Evolutionary conservation across 2,888 invertebrate species (phyloP), one percentile per base, ranked within the genome.

Genomic region (Hartigia nigra): DNA sequence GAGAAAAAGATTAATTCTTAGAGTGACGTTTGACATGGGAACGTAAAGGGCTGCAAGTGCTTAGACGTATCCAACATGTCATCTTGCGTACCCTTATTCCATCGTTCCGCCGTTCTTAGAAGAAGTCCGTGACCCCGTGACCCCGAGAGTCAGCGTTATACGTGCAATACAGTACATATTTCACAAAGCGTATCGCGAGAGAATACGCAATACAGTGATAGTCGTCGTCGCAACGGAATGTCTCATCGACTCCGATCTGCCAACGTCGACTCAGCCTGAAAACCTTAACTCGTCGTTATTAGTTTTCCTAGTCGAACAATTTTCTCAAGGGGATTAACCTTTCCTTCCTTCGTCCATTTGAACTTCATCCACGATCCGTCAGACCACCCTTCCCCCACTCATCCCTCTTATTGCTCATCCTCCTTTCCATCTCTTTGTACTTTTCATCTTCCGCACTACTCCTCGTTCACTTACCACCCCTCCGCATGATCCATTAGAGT

Each of bases 21-120:
- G 72, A 31, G 72, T 23, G 79, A 82, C 76, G 79, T 79, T 82
- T 83, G 82, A 82, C 82, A 76, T 76, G 81, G 79, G 77, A 78
- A 76, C 78, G 75, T 77, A 23, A 55, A 9, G 55, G 55, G 55
- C 55, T 55, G 55, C 55, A 23, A 55, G 55, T 55, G 55, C 23
- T 55, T 23, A 55, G 23, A 55, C 55, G 55, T 55, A 55, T 55
- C 55, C 9, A 23, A 23, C 23, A 55, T 23, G 55, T 55, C 55
- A 55, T 14, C 14, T 23, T 9, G 55, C 55, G 55, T 55, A 9
- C 55, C 55, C 9, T 23, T 55, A 23, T 55, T 55, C 55, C 55
- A 55, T 2, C 55, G 55, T 55, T 55, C 55, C 55, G 14, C 9
- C 55, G 55, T 55, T 55, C 9, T 23, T 23, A 14, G 39, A 39